Base-by-base conservation (phyloP, 2,113 vertebrate genomes). In the Capreolus pygargus region DNA sequence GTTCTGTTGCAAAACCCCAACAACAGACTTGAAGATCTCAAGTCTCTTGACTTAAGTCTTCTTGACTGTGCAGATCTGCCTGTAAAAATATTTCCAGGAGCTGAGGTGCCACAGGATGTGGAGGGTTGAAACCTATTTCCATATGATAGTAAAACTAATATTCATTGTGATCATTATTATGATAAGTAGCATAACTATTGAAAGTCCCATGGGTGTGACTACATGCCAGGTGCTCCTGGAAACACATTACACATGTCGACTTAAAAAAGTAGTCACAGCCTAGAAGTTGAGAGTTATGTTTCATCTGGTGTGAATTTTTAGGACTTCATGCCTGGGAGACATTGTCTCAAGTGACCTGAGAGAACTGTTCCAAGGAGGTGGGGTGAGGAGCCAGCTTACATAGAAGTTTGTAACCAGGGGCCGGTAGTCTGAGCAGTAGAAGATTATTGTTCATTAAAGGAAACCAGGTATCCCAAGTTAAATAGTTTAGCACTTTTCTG, bases 221-320 rank as follows among this genome's bases (percentile, higher is more conserved):
- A 4, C 0, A 0, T 12, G 52, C n/a, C 28, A 15, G 17, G 50
- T 1, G 7, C 78, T 11, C 55, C 19, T 57, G 2, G 9, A 14
- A 67, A 30, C 27, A 3, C 2, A 1, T 58, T 6, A 36, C 45
- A 3, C 1, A 0, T 11, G 27, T 17, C 7, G 39, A 39, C 25
- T 60, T 17, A 6, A 74, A 74, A 39, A 43, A 14, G 36, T 3
- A 14, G 23, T 14, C 70, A 27, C 36, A 2, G 6, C 21, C 70
- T 27, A 1, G 39, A 13, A 19, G 39, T 0, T 27, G 70, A 43
- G 70, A 27, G 36, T 7, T 43, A 25, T 23, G 70, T 12, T 25
- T 43, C 70, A 27, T 27, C 23, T 43, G 36, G 36, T 76, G 70
- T 13, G 5, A 43, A 3, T 13, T 25, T 27, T 25, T 13, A 43